Evolutionary conservation across 2,113 vertebrate species (phyloP).

Genomic region (Apteryx mantelli): DNA sequence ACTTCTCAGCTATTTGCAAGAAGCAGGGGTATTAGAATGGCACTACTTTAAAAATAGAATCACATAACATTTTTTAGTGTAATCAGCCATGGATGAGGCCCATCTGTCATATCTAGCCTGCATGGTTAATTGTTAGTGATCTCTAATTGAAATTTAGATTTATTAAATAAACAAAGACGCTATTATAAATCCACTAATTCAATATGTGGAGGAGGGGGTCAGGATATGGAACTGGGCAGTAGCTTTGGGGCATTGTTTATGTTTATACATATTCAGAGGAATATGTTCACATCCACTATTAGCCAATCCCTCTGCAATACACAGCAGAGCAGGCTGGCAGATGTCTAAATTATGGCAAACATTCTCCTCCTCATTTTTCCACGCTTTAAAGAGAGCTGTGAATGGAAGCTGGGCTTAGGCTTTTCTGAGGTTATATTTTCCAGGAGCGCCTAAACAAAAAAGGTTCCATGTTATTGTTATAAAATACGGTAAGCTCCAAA

Average conservation of each 20-base stretch:
- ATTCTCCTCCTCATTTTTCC: neutral
- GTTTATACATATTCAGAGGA: conserved; percentile 44
- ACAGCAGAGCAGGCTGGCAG: neutral
- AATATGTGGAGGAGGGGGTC: neutral
- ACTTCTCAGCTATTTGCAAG: conserved; percentile 31
- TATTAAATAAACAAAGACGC: conserved; percentile 54
- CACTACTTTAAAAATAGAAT: conserved; percentile 69
- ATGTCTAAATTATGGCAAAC: neutral
- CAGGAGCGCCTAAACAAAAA: neutral
- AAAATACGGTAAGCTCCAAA: neutral
- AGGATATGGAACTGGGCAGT: neutral
- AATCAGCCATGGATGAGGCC: conserved; percentile 52
- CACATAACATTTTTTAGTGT: conserved; percentile 31
- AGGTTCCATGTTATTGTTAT: neutral
- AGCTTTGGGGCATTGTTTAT: conserved; percentile 31
- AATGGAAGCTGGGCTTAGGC: neutral
- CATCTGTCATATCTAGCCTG: conserved; percentile 62
- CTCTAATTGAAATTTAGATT: conserved; percentile 63
- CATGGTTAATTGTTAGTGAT: conserved; percentile 58
- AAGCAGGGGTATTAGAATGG: conserved; percentile 13
- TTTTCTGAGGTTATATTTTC: neutral
- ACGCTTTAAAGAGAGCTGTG: neutral
- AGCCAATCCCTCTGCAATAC: conserved; percentile 12
- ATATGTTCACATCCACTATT: neutral
- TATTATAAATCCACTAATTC: conserved; percentile 51